Base-by-base conservation (phyloP, 2,888 invertebrate species). In the Strigamia crassipes region DNA sequence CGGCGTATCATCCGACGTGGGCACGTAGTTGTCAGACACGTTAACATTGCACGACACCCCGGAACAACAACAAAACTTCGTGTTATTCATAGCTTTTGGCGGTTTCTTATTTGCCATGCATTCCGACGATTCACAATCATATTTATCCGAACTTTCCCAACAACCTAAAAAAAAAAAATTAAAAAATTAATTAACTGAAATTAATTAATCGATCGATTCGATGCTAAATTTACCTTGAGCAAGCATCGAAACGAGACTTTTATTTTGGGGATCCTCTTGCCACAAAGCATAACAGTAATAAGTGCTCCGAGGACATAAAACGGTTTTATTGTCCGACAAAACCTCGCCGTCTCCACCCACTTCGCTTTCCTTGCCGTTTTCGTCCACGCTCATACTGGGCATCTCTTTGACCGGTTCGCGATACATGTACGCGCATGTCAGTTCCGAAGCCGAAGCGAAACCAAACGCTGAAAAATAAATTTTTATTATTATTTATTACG, bases 11-110 rank as follows among this genome's bases (percentile, higher is more conserved):
- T 87, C 88, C 31, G 87, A 86, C 15, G 84, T 86, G 10, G 89
- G 88, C 10, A 88, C 86, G 82, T 89, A 89, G 38, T 83, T 83
- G 78, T 85, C 86, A 8, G 89, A 89, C 87, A 91, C 92, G 85
- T 94, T 92, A 31, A 90, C 90, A 88, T 96, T 96, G 88, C 96
- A 96, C 86, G 91, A 90, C 85, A 92, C 90, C 2, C 92, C 92
- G 6, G 91, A 91, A 86, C 96, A 96, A 87, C 96, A 96, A 86
- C 97, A 95, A 88, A 93, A 96, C 88, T 91, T 93, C 83, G 91
- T 92, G 85, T 89, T 91, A 18, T 91, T 92, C 83, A 91, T 88
- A 85, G 91, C 90, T 86, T 90, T 90, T 38, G 91, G 86, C 10
- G 84, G 84, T 86, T 91, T 88, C 86, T 90, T 87, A 85, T 90